Evolutionary conservation across 2,888 invertebrate species (phyloP).

Genomic region (Cataglyphis rosenhaueri): DNA sequence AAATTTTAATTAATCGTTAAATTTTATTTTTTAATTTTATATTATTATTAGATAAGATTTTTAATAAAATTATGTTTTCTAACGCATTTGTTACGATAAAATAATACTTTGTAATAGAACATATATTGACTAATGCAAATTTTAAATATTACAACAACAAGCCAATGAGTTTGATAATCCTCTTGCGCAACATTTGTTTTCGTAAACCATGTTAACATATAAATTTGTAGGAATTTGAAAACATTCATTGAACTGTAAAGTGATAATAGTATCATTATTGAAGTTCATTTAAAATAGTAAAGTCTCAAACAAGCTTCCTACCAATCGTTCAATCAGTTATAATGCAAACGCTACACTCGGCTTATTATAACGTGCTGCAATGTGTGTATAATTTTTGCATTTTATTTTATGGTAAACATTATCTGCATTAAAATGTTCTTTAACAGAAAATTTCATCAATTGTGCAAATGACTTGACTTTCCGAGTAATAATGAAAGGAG

Average conservation of each 20-base stretch:
- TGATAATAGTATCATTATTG: constrained; percentile 35
- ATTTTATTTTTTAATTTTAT: background rate
- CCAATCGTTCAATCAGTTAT: constrained; percentile 1
- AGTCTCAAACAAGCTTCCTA: constrained; percentile 28
- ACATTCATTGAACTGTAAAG: constrained; percentile 38
- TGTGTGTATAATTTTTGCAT: background rate
- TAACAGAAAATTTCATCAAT: constrained; percentile 5
- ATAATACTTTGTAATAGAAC: background rate
- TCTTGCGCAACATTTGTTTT: constrained; percentile 40
- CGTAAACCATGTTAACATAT: constrained; percentile 42
- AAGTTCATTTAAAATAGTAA: constrained; percentile 18
- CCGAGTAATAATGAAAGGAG: background rate
- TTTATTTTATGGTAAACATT: background rate
- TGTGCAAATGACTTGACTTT: background rate
- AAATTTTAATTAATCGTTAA: constrained; percentile 5
- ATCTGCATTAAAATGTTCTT: background rate
- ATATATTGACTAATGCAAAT: constrained; percentile 34
- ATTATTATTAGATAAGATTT: background rate
- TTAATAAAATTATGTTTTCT: constrained; percentile 7
- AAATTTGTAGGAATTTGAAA: constrained; percentile 42
- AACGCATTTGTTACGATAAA: background rate
- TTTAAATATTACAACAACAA: constrained; percentile 17
- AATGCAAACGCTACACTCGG: background rate
- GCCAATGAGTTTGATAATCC: constrained; percentile 29
- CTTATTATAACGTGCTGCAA: background rate